phyloP scores from a whole-genome alignment of 1,140 invertebrate species.

The Gerris buenoi region DNA sequence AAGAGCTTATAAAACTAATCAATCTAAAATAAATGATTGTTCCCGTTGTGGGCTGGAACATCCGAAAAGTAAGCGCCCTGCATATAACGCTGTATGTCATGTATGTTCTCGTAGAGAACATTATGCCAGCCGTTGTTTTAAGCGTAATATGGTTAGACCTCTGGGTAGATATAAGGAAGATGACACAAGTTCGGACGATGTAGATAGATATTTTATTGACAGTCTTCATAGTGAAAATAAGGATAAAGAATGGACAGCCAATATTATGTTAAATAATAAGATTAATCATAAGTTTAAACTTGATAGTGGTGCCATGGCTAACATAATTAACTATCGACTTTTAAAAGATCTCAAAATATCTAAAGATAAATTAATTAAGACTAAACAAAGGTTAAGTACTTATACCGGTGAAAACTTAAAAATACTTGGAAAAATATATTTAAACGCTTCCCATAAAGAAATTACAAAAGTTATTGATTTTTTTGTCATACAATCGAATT shows the following conservation, averaged over 20 bases:
- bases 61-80: neutral
- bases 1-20: neutral
- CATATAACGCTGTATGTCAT: neutral
- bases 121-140: neutral
- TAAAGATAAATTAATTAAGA: neutral
- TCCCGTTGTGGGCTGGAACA: neutral
- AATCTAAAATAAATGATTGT: neutral
- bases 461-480: neutral
- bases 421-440: neutral
- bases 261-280: neutral
- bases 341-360: neutral
- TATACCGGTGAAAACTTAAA: neutral
- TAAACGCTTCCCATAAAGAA: neutral
- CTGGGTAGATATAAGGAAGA: neutral
- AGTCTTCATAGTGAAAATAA: neutral
- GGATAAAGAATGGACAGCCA: neutral
- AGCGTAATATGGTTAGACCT: neutral
- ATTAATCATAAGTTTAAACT: neutral
- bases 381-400: neutral
- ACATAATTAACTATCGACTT: neutral
- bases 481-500: neutral
- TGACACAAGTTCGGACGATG: neutral
- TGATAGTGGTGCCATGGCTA: neutral
- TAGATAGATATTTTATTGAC: neutral
- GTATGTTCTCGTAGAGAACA: neutral